phyloP scores from a whole-genome alignment of 1,140 invertebrate species.

The Octopus sinensis region DNA sequence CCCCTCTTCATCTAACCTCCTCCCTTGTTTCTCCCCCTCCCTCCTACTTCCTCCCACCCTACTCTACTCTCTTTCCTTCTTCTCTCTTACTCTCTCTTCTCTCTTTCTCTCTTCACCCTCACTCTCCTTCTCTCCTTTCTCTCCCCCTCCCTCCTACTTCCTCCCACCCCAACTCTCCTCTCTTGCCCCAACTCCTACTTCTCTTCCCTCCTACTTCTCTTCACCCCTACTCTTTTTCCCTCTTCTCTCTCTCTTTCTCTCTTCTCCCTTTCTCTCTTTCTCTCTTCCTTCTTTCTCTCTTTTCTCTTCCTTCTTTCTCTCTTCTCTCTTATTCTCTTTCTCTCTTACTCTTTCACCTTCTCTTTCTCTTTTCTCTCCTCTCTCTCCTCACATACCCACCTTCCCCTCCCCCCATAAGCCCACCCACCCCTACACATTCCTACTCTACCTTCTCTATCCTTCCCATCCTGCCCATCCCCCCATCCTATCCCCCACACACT shows the following conservation, averaged over 20 bases:
- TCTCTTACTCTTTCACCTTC: not conserved
- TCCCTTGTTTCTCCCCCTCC: not conserved
- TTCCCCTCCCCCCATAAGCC: too few relatives aligned
- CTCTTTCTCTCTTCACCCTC: not conserved
- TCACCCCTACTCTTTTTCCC: not conserved
- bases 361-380: not conserved
- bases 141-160: not conserved
- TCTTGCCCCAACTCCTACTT: not conserved
- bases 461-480: too few relatives aligned
- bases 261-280: not conserved
- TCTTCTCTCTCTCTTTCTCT: not conserved
- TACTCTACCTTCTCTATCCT: too few relatives aligned
- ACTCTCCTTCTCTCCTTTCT: not conserved
- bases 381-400: constrained; percentile 10
- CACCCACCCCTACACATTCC: too few relatives aligned
- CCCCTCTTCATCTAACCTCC: not conserved
- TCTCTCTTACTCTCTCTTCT: not conserved
- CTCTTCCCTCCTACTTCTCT: not conserved
- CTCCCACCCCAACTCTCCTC: not conserved
- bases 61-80: not conserved
- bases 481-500: too few relatives aligned
- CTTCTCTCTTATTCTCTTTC: not conserved
- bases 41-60: not conserved
- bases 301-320: not conserved
- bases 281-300: not conserved